Evolutionary conservation across 2,113 vertebrate species (phyloP).

Genomic region (Trematomus loennbergii): DNA sequence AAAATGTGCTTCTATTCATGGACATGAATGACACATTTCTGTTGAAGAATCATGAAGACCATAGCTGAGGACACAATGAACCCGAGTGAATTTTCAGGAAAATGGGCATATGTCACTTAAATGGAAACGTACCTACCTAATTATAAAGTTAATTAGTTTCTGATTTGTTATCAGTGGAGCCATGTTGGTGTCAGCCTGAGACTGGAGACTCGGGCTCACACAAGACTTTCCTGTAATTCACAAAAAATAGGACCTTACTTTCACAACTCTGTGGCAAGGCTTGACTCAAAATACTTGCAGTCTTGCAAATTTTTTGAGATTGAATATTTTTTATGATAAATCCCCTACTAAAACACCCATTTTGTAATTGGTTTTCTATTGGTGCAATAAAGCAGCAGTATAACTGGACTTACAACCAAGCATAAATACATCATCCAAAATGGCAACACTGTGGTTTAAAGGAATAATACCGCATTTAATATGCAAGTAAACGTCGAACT

Average conservation of each 20-base stretch:
- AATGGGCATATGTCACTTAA: not conserved
- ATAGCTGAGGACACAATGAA: not conserved
- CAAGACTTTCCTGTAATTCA: not conserved
- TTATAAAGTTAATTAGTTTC: not conserved
- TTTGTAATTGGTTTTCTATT: too few relatives aligned
- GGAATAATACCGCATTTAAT: too few relatives aligned
- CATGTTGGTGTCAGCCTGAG: not conserved
- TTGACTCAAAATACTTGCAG: not conserved
- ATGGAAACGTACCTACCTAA: not conserved
- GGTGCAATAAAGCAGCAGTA: too few relatives aligned
- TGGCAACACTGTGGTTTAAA: too few relatives aligned
- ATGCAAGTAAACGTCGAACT: too few relatives aligned
- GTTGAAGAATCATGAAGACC: not conserved
- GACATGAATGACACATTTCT: not conserved
- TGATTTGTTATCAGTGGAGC: not conserved
- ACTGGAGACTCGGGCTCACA: not conserved
- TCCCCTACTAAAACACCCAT: too few relatives aligned
- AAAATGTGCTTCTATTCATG: constrained; percentile 9
- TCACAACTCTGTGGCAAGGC: not conserved
- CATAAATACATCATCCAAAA: too few relatives aligned
- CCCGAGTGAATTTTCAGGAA: not conserved
- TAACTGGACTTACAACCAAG: too few relatives aligned
- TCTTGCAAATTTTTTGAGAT: not conserved
- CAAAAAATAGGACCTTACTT: not conserved
- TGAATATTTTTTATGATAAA: not conserved